Conservation (phyloP, 2,888 invertebrate genomes). For the Scaptomyza parva region DNA sequence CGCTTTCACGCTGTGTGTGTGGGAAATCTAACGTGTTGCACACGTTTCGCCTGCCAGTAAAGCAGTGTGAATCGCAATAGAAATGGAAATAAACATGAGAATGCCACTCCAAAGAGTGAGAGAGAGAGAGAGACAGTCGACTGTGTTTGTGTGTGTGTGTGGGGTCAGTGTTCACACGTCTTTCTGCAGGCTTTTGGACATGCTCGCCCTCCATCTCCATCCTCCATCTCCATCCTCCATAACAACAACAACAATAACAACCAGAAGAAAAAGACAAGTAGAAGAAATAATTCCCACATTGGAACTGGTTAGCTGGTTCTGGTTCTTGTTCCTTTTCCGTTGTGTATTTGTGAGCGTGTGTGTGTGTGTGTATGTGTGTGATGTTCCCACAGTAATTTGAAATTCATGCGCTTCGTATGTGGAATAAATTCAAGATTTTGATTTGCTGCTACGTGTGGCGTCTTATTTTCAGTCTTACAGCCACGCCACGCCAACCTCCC, state of each 20-base stretch:
- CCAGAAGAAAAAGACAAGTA: not conserved
- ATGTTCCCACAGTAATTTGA: conserved; percentile 80
- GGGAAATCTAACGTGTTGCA: conserved; percentile 68
- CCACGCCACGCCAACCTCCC: not conserved
- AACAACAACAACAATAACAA: conserved; percentile 7
- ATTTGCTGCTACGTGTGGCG: conserved; percentile 77
- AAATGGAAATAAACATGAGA: conserved; percentile 57
- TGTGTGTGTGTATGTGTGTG: conserved; percentile 16
- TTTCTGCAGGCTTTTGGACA: conserved; percentile 56
- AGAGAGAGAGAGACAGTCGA: conserved; percentile 6
- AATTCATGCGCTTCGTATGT: conserved; percentile 82
- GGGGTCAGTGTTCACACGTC: conserved; percentile 63
- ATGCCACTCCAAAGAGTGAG: conserved; percentile 14
- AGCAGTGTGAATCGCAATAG: conserved; percentile 45
- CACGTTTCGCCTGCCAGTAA: conserved; percentile 68
- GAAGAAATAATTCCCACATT: conserved; percentile 1
- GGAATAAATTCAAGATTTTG: conserved; percentile 82
- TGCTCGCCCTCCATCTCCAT: conserved; percentile 14
- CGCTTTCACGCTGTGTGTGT: conserved; percentile 1
- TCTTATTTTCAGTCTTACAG: conserved; percentile 37
- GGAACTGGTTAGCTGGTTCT: conserved; percentile 29
- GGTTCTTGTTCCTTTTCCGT: not conserved
- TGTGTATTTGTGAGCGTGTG: not conserved
- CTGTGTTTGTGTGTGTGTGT: conserved; percentile 7
- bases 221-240: too few relatives aligned